Conservation (phyloP, 1,140 invertebrate species). For the Epicauta chinensis region DNA sequence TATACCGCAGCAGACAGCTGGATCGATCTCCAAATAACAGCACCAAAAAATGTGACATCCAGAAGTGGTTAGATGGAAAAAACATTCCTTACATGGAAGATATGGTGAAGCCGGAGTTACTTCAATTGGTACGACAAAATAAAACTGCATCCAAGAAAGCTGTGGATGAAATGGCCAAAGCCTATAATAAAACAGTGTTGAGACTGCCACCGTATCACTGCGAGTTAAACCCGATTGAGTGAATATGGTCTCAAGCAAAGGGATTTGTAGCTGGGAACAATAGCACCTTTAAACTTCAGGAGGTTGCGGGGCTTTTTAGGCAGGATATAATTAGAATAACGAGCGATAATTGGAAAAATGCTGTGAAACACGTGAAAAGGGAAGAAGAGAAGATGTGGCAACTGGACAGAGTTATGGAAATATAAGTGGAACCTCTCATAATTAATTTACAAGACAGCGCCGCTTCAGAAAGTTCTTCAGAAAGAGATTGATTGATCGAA, state of each 20-base stretch:
- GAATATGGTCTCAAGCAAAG: constrained; percentile 19
- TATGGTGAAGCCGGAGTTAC: constrained; percentile 24
- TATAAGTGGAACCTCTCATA: too few species aligned
- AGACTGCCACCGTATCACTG: constrained; percentile 28
- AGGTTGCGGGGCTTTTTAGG: too few species aligned
- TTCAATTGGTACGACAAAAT: constrained; percentile 19
- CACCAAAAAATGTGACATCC: constrained; percentile 27
- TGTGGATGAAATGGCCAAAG: constrained; percentile 24
- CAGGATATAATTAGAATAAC: too few species aligned
- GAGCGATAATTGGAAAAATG: too few species aligned
- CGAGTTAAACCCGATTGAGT: constrained; percentile 32
- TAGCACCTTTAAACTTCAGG: constrained; percentile 19
- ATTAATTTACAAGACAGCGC: too few species aligned
- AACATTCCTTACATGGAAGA: constrained; percentile 20
- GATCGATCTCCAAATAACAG: constrained; percentile 23
- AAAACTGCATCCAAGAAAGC: constrained; percentile 21
- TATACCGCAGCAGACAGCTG: constrained; percentile 22
- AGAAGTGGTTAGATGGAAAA: constrained; percentile 27
- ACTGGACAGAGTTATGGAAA: too few species aligned
- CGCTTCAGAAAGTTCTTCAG: too few species aligned
- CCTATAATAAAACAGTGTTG: constrained; percentile 24
- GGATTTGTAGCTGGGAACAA: constrained; percentile 16
- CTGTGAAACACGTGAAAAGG: too few species aligned
- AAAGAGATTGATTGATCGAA: too few species aligned
- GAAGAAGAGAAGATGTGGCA: too few species aligned